Percentiles rank a stretch among this genome's conserved stretches.
Evolutionary conservation across 1,140 invertebrate genomes (phyloP).

Genomic region (Mya arenaria): DNA sequence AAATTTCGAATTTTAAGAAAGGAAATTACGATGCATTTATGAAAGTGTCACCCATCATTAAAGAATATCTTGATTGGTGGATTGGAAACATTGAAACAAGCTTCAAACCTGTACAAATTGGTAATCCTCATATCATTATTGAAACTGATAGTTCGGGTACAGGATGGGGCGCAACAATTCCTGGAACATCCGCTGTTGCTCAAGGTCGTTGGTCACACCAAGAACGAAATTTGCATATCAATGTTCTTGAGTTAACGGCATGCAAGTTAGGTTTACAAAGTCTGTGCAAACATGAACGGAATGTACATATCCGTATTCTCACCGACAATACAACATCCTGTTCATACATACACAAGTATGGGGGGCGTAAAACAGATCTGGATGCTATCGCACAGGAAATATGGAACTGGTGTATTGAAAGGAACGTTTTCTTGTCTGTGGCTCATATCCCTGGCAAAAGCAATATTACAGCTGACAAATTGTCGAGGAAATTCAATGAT

Average conservation of each 20-base stretch:
- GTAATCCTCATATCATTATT: too few relatives aligned
- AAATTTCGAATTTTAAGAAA: constrained; percentile 4
- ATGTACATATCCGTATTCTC: neutral
- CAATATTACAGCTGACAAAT: neutral
- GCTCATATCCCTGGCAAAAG: neutral
- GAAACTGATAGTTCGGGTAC: too few relatives aligned
- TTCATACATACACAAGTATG: constrained; percentile 2
- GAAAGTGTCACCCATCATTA: neutral
- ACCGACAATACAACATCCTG: constrained; percentile 1
- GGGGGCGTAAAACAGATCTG: neutral
- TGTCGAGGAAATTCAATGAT: constrained; percentile 9
- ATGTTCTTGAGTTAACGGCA: constrained; percentile 17
- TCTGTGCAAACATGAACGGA: neutral
- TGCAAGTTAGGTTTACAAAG: neutral
- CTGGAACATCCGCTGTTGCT: too few relatives aligned
- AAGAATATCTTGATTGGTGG: too few relatives aligned
- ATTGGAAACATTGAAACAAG: too few relatives aligned
- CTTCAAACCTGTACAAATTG: too few relatives aligned
- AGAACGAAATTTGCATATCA: too few relatives aligned
- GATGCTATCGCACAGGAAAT: neutral
- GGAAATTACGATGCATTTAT: constrained; percentile 24
- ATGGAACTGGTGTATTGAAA: constrained; percentile 15
- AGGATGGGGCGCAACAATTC: too few relatives aligned
- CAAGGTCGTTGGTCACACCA: too few relatives aligned
- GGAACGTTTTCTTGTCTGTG: neutral